phyloP scores from a whole-genome alignment of 2,888 invertebrate genomes.

The Calameuta pallipes region DNA sequence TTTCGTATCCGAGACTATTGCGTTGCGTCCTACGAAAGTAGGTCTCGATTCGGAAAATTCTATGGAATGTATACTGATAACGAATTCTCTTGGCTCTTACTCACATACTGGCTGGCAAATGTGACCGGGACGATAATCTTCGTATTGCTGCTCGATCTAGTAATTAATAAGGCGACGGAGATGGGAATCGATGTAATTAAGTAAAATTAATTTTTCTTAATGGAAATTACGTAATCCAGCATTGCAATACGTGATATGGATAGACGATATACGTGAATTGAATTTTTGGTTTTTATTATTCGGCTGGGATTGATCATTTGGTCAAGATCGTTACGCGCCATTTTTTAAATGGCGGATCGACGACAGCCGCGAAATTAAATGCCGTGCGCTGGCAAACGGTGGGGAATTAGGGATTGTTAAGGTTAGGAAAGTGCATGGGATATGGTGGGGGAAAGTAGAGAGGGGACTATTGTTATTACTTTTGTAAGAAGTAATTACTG shows the following conservation, averaged over 20 bases:
- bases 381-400: not conserved
- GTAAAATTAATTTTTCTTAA: not conserved
- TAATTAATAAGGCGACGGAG: not conserved
- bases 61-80: conserved; percentile 22
- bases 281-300: no score
- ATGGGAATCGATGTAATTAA: not conserved
- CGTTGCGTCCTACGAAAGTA: conserved; percentile 38
- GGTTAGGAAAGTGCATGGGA: not conserved
- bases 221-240: not conserved
- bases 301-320: not conserved
- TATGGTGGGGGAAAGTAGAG: not conserved
- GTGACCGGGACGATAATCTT: not conserved
- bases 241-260: not conserved
- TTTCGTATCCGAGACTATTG: conserved; percentile 10
- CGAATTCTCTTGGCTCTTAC: conserved; percentile 1
- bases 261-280: not conserved
- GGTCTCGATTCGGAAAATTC: conserved; percentile 49
- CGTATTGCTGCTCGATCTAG: not conserved
- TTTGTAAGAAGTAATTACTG: not conserved
- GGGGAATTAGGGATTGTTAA: not conserved
- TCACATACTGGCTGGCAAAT: not conserved
- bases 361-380: not conserved
- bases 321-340: not conserved
- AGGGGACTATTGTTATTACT: not conserved
- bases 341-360: not conserved